phyloP scores from a whole-genome alignment of 2,113 vertebrate species.

The Grantiella picta region DNA sequence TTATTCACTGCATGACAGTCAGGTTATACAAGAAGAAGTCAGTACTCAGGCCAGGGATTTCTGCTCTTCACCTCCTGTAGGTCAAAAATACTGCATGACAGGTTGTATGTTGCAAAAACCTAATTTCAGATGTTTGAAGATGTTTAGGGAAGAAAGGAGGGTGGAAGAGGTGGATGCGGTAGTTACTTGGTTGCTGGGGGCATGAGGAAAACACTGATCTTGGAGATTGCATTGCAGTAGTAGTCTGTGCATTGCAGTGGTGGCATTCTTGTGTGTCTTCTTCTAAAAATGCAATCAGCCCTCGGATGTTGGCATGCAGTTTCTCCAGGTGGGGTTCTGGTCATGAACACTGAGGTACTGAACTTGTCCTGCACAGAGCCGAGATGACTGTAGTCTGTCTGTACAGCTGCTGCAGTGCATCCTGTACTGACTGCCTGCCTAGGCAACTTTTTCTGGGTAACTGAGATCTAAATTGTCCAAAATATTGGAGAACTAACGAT shows the following conservation, averaged over 20 bases:
- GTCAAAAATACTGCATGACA: neutral
- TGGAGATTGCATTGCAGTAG: neutral
- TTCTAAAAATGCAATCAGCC: neutral
- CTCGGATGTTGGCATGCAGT: accelerated
- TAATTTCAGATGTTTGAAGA: neutral
- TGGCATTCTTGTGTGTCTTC: neutral
- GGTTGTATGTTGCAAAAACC: neutral
- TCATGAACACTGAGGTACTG: accelerated
- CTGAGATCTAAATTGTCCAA: neutral
- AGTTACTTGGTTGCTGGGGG: neutral
- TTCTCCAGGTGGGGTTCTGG: neutral
- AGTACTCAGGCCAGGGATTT: neutral
- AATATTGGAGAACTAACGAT: neutral
- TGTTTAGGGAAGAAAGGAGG: neutral
- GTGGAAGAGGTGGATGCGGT: neutral
- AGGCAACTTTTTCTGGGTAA: neutral
- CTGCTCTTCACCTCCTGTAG: neutral
- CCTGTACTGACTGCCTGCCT: neutral
- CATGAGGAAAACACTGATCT: neutral
- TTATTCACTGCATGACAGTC: neutral
- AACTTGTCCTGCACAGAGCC: neutral
- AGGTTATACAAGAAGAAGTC: neutral
- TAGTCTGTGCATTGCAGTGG: neutral
- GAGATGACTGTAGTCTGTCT: neutral
- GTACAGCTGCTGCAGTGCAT: neutral